phyloP scores from a whole-genome alignment of 2,113 vertebrate genomes.

The Bufo bufo region DNA sequence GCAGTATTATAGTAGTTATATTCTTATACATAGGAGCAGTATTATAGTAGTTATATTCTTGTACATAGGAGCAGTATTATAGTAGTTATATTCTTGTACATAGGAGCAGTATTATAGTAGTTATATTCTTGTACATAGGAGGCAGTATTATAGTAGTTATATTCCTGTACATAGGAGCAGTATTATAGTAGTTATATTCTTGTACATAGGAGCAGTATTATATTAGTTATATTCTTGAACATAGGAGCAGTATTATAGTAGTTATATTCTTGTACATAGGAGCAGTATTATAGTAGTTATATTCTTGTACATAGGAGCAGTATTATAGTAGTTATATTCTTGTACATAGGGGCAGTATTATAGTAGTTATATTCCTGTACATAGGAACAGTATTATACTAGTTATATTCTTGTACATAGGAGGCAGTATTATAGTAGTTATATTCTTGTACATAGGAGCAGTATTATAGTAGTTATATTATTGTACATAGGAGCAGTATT shows the following conservation, averaged over 20 bases:
- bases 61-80: neutral
- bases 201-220: neutral
- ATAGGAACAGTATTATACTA: neutral
- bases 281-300: conserved; percentile 5
- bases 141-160: conserved; percentile 7
- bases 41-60: neutral
- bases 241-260: conserved; percentile 9
- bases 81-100: neutral
- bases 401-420: neutral
- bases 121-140: conserved; percentile 4
- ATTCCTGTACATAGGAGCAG: neutral
- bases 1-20: too few relatives aligned
- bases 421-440: conserved; percentile 4
- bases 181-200: conserved; percentile 3
- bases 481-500: conserved; percentile 2
- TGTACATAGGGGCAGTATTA: conserved; percentile 7
- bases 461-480: conserved; percentile 11
- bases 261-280: conserved; percentile 5
- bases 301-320: neutral
- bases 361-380: conserved; percentile 7
- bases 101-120: conserved; percentile 4
- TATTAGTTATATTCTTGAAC: neutral
- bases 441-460: neutral
- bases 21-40: neutral
- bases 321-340: conserved; percentile 13